Conservation (phyloP, 2,113 vertebrate genomes). For the Oxyura jamaicensis region DNA sequence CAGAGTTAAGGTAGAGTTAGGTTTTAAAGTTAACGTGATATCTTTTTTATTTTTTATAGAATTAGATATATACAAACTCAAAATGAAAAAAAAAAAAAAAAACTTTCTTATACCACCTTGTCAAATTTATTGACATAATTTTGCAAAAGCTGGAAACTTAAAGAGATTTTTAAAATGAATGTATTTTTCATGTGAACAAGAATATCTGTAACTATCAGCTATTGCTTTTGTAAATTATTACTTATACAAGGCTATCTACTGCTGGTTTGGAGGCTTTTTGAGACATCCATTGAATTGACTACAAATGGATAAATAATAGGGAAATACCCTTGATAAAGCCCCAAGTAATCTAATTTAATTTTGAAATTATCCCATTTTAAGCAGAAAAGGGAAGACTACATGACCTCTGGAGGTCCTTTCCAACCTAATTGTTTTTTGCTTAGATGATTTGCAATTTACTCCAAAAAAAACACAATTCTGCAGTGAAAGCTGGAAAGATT, state of each 20-base stretch:
- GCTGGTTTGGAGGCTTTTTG: background rate
- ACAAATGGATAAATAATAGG: background rate
- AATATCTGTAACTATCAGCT: background rate
- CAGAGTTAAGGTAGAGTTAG: background rate
- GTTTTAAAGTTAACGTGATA: background rate
- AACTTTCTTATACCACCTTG: background rate
- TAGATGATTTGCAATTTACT: background rate
- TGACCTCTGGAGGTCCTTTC: background rate
- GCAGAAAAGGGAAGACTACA: background rate
- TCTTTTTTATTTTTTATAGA: background rate
- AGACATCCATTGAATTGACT: background rate
- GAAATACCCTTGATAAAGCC: background rate
- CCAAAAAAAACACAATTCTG: background rate
- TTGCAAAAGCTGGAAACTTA: background rate
- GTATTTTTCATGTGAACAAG: background rate
- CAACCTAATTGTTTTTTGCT: background rate
- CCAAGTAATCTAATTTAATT: background rate
- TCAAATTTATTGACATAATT: background rate
- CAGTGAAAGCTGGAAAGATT: background rate
- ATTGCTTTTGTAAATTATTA: background rate
- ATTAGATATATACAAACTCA: background rate
- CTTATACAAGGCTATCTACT: background rate
- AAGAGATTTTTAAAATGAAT: background rate
- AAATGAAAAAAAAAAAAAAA: background rate
- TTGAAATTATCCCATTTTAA: background rate